Conservation (phyloP, 2,888 invertebrate species). For the Standfussiana lucernea region DNA sequence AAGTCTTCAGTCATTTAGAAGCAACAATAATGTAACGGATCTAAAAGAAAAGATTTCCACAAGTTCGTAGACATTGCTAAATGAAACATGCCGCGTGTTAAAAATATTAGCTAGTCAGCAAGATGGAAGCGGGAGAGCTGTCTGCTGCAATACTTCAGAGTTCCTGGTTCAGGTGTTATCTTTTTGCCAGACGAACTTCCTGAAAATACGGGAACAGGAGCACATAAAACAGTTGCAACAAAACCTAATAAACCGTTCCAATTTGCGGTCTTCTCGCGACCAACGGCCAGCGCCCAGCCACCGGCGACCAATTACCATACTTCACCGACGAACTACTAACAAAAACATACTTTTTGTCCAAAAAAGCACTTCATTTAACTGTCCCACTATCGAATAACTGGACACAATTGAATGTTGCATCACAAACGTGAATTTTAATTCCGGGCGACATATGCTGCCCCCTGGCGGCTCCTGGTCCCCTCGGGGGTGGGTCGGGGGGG, state of each 20-base stretch:
- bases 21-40: neutral
- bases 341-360: constrained; percentile 55
- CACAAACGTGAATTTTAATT: constrained; percentile 87
- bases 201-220: constrained; percentile 24
- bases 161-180: constrained; percentile 25
- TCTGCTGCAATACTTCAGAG: constrained; percentile 10
- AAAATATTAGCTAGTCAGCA: neutral
- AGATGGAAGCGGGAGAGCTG: neutral
- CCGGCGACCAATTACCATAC: constrained; percentile 55
- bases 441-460: constrained; percentile 85
- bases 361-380: constrained; percentile 67
- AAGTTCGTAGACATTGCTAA: too few species aligned
- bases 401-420: constrained; percentile 83
- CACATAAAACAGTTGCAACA: constrained; percentile 56
- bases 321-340: constrained; percentile 56
- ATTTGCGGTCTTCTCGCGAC: constrained; percentile 47
- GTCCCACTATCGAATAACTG: constrained; percentile 68
- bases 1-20: too few species aligned
- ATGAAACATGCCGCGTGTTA: neutral
- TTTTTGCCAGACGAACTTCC: constrained; percentile 34
- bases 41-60: neutral
- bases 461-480: constrained; percentile 60
- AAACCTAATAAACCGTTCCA: constrained; percentile 58
- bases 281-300: constrained; percentile 16
- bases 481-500: constrained; percentile 58